Evolutionary conservation across 2,888 invertebrate genomes (phyloP).

Genomic region (Amphipyra berbera): DNA sequence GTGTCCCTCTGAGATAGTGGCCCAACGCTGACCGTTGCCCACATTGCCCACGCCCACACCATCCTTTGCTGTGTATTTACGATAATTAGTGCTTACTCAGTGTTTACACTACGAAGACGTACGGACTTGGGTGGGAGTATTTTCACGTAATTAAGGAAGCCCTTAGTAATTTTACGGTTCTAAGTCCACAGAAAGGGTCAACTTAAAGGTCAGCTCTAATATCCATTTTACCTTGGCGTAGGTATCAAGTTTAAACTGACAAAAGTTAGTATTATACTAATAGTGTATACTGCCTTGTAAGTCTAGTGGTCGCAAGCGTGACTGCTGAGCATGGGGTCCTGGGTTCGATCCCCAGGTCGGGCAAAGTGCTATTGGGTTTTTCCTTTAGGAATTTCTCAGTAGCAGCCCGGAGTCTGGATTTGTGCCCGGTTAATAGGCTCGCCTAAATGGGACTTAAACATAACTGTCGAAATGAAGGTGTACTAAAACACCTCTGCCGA

Average conservation of each 20-base stretch:
- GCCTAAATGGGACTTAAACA: too few species aligned
- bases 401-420: too few species aligned
- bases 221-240: neutral
- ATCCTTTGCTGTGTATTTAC: slow-evolving; percentile 47
- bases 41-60: slow-evolving; percentile 17
- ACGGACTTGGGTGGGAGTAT: slow-evolving; percentile 15
- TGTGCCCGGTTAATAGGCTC: too few species aligned
- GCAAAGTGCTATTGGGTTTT: too few species aligned
- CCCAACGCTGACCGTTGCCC: slow-evolving; percentile 34
- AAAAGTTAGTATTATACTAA: neutral
- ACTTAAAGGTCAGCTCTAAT: slow-evolving; percentile 8
- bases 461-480: too few species aligned
- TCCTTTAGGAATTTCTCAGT: too few species aligned
- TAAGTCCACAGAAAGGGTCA: slow-evolving; percentile 13
- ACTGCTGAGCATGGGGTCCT: too few species aligned
- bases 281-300: too few species aligned
- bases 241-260: neutral
- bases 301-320: too few species aligned
- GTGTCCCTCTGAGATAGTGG: slow-evolving; percentile 50
- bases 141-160: slow-evolving; percentile 25
- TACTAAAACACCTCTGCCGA: too few species aligned
- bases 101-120: slow-evolving; percentile 32
- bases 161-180: slow-evolving; percentile 10
- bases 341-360: too few species aligned
- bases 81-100: slow-evolving; percentile 56